Conservation (phyloP, 1,140 invertebrate genomes). For the Trigoniulus corallinus region DNA sequence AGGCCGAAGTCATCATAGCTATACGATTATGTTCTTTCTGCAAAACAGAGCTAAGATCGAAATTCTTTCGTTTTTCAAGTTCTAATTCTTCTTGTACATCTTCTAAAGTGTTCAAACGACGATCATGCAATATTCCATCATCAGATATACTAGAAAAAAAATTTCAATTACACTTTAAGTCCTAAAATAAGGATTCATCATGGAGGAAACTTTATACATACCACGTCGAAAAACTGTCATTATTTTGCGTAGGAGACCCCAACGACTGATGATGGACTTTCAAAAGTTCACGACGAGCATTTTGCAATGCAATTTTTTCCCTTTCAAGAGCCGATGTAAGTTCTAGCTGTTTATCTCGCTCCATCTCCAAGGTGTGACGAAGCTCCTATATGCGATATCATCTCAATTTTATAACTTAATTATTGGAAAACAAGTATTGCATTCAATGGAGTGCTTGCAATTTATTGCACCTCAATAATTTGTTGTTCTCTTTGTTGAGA, state of each 20-base stretch:
- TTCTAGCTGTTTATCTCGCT: conserved; percentile 2
- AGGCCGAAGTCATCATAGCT: neutral
- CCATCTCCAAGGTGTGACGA: neutral
- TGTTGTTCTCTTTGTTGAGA: conserved; percentile 1
- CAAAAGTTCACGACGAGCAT: neutral
- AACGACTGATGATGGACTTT: neutral
- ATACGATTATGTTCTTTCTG: neutral
- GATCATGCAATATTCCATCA: neutral
- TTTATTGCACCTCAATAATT: conserved; percentile 4
- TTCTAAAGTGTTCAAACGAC: neutral
- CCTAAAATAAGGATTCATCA: neutral
- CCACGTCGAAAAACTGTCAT: neutral
- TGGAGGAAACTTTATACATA: neutral
- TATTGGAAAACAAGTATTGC: neutral
- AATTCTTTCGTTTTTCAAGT: neutral
- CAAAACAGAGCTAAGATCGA: neutral
- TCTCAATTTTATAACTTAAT: neutral
- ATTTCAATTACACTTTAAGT: neutral
- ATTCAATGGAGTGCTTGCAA: neutral
- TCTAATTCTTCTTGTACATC: neutral
- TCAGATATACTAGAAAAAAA: neutral
- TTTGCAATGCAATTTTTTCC: conserved; percentile 1
- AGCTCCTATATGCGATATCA: conserved; percentile 4
- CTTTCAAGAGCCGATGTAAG: neutral
- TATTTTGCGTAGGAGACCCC: too few relatives aligned